Evolutionary conservation across 2,888 invertebrate genomes (phyloP).

Genomic region (Agrypnus murinus): DNA sequence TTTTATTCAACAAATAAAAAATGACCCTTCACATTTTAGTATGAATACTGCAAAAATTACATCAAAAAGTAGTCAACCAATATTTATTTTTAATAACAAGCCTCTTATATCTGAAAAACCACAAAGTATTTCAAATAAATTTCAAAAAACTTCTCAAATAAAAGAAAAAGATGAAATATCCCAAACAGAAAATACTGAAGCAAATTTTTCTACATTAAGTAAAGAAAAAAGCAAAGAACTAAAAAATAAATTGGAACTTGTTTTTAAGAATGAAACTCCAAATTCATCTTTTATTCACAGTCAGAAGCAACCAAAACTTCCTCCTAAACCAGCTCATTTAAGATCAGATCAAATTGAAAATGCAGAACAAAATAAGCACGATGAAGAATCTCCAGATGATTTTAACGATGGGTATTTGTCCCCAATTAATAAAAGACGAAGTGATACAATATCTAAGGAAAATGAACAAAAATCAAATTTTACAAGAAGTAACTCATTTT

Average conservation of each 20-base stretch:
- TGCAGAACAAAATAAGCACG: neutral
- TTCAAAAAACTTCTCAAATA: neutral
- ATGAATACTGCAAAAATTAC: conserved; percentile 4
- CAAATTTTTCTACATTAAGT: conserved; percentile 22
- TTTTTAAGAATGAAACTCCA: conserved; percentile 25
- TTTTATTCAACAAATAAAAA: conserved; percentile 47
- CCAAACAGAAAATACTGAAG: neutral
- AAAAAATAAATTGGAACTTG: conserved; percentile 37
- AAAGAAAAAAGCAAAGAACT: conserved; percentile 34
- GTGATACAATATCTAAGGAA: neutral
- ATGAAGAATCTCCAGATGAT: conserved; percentile 12
- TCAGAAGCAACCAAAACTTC: conserved; percentile 33
- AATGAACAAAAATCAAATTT: neutral
- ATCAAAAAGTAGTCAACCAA: neutral
- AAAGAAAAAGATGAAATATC: neutral
- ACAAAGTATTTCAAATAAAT: neutral
- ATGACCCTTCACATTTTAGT: conserved; percentile 47
- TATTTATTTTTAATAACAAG: neutral
- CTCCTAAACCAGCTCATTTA: conserved; percentile 40
- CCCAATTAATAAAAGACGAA: conserved; percentile 4
- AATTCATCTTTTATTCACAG: conserved; percentile 29
- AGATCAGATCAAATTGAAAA: conserved; percentile 4
- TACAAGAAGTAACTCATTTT: conserved; percentile 15
- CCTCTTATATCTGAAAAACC: neutral
- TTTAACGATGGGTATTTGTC: conserved; percentile 23